Base-by-base conservation (phyloP, 30 jellyfish, hydroid and myxozoan genomes). In the Aurelia sp. region DNA sequence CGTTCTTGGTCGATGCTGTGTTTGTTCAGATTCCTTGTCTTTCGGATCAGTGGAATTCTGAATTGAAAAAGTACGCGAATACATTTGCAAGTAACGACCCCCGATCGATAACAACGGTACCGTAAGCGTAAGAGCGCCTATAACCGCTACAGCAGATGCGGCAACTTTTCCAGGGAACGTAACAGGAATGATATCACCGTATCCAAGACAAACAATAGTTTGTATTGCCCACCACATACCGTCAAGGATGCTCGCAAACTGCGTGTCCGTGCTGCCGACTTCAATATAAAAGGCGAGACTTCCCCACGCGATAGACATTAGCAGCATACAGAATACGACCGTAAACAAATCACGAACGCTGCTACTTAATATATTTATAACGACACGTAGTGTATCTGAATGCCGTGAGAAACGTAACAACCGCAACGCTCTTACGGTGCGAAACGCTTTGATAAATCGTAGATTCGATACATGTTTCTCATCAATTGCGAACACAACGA, bases 201-300 rank as follows among this genome's bases (percentile, higher is more conserved):
- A 91, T 15, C 97, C 97, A n/a, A 91, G 88, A 35, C 90, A 76
- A 69, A 91, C 96, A 30, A 84, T 76, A 0, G 97, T 85, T 51
- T 91, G 97, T 7, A 91, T 78, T 0, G 95, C 95, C 97, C 97
- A 91, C 97, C 97, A 91, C 96, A 91, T 79, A 0, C 90, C 91
- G 67, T 91, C 88, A 11, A 90, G 96, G 33, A 91, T 91, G 78
- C 97, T 91, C 17, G 22, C 35, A 60, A 91, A 91, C 74, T 70
- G 86, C 31, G 95, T 66, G 19, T 44, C 58, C 47, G 40, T 74
- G 53, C 72, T 71, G 24, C 91, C 92, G 50, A 41, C 77, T 77
- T 91, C 97, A 60, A 82, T 60, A 80, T 74, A 91, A 41, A 18
- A 91, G 61, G 91, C 88, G 18, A 91, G 82, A 57, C 96, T 85